Percentiles rank a stretch among this genome's conserved stretches.
Conservation (phyloP, 2,888 invertebrate species). For the Cremastobaeus sp. region DNA sequence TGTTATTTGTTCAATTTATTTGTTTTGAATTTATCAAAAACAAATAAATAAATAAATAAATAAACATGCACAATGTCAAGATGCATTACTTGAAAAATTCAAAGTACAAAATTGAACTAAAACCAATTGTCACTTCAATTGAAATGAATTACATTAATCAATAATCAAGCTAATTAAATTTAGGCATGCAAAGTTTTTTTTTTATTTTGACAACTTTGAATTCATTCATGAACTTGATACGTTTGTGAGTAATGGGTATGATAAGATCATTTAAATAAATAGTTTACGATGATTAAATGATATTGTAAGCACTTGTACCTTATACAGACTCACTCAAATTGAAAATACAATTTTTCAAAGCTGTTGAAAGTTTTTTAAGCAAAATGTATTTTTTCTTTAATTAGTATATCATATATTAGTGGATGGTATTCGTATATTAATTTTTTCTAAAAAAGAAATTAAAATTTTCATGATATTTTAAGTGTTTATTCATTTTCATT, state of each 20-base stretch:
- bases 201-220: neutral
- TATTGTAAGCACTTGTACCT: slow-evolving; percentile 75
- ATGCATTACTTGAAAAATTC: slow-evolving; percentile 6
- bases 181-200: slow-evolving; percentile 42
- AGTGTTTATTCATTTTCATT: too few species aligned
- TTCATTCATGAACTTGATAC: too few species aligned
- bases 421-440: too few species aligned
- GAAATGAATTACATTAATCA: too few species aligned
- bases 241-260: neutral
- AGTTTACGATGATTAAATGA: slow-evolving; percentile 8
- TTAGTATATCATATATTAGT: too few species aligned
- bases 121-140: too few species aligned
- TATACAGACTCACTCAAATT: slow-evolving; percentile 72
- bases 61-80: slow-evolving; percentile 19
- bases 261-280: neutral
- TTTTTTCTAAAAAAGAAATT: too few species aligned
- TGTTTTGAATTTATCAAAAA: too few species aligned
- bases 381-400: slow-evolving; percentile 8
- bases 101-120: neutral
- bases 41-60: too few species aligned
- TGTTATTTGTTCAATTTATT: slow-evolving; percentile 2
- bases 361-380: slow-evolving; percentile 4
- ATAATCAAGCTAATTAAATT: too few species aligned
- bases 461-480: too few species aligned
- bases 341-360: too few species aligned